Evolutionary conservation across 2,888 invertebrate species (phyloP), one percentile per base, ranked within the genome.

Genomic region (Cantharis flavilabris): DNA sequence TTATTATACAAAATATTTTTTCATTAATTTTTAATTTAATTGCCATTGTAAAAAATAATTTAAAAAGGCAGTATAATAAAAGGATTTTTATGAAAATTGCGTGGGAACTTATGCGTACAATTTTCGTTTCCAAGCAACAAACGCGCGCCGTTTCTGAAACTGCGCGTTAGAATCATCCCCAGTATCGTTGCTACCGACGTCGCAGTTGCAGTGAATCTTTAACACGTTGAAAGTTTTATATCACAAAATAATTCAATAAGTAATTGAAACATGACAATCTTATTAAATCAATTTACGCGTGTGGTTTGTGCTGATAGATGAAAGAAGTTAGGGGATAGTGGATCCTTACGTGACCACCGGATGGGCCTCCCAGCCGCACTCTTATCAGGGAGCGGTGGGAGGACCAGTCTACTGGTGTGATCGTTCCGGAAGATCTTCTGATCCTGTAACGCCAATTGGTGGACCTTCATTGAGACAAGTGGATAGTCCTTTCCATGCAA

Each of bases 401-500:
- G 84, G 83, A 80, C 85, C 78, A 79, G 81, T 84, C 77, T 86
- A 86, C 81, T 86, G 86, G 85, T 87, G 86, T 80, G 86, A 86
- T 62, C 79, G 87, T 70, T 87, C 87, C n/a, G 88, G 88, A 71
- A 82, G 88, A 86, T 87, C 89, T 83, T 85, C 90, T 87, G 87
- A 90, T 87, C 91, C 85, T 88, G 91, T 88, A 85, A 89, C 88
- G 86, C 91, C 87, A 84, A 89, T 88, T 88, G 86, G 86, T 30
- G 86, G 86, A 10, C 84, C 85, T 89, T 84, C 87, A 87, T 83
- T 89, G 88, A 82, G 90, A 88, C 83, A 86, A 86, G 83, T 89
- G 85, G 89, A 90, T 88, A 89, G 86, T 82, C 89, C 87, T 78
- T 90, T 87, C 86, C 89, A 89, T 84, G 87, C 89, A 86, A 91